Conservation (phyloP, 2,113 vertebrate genomes). For the Chloebia gouldiae region DNA sequence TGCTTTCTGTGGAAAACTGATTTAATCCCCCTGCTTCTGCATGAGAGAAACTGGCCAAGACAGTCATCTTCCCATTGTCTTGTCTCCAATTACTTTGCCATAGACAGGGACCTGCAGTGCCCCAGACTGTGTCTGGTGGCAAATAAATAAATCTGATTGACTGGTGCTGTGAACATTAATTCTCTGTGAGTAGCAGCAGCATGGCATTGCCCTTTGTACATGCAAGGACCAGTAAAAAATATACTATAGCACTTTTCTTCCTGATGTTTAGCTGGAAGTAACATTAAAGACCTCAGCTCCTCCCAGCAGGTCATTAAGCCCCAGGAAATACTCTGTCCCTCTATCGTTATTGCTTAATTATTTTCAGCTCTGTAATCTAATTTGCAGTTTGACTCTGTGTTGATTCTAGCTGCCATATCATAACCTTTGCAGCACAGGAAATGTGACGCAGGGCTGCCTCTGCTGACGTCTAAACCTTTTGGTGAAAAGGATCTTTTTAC, state of each 20-base stretch:
- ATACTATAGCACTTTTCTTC: conserved; percentile 3
- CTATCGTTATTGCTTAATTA: conserved; percentile 49
- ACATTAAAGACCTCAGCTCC: conserved; percentile 31
- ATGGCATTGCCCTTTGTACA: conserved; percentile 27
- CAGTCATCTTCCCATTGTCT: not conserved
- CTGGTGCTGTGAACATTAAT: not conserved
- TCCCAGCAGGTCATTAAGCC: conserved; percentile 53
- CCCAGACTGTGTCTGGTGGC: conserved; percentile 7
- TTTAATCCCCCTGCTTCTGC: not conserved
- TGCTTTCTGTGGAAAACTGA: not conserved
- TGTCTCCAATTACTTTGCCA: not conserved
- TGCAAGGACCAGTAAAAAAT: not conserved
- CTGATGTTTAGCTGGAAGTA: conserved; percentile 25
- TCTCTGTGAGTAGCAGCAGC: not conserved
- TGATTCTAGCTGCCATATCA: not conserved
- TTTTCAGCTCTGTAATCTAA: conserved; percentile 64
- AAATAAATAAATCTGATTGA: conserved; percentile 57
- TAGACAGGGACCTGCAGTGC: not conserved
- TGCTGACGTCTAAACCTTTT: not conserved
- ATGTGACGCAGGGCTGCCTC: not conserved
- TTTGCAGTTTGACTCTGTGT: conserved; percentile 51
- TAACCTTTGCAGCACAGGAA: conserved; percentile 18
- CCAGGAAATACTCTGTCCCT: conserved; percentile 41
- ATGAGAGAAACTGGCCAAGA: not conserved
- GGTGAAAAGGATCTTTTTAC: not conserved